Conservation (phyloP, 2,113 vertebrate species). For the Rhombomys opimus region DNA sequence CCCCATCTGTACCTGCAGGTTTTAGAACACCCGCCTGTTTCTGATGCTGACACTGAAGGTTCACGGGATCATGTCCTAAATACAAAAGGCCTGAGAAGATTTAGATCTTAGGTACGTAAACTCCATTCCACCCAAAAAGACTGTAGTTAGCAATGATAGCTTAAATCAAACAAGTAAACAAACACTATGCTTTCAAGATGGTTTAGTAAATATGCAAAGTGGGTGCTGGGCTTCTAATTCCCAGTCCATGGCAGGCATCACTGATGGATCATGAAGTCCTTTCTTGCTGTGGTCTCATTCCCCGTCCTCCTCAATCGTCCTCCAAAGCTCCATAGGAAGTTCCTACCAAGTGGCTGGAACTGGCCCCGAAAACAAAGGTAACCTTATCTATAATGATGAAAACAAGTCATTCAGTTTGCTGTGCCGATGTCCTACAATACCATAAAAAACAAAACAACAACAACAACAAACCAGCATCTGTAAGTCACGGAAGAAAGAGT, state of each 20-base stretch:
- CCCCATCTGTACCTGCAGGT: background rate
- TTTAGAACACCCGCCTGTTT: slow-evolving; percentile 42
- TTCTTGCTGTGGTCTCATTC: background rate
- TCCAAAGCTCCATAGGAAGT: background rate
- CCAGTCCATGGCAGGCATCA: background rate
- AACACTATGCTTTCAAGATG: background rate
- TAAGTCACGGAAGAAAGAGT: background rate
- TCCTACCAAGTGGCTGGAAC: background rate
- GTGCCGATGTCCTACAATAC: background rate
- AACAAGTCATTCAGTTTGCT: background rate
- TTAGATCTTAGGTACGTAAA: slow-evolving; percentile 29
- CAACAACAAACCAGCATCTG: background rate
- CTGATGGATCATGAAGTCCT: background rate
- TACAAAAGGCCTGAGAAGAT: background rate
- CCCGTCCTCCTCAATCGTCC: background rate
- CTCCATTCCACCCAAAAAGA: background rate
- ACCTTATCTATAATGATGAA: background rate
- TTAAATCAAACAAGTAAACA: background rate
- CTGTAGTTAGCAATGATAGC: background rate
- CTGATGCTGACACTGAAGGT: background rate
- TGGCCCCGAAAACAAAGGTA: background rate
- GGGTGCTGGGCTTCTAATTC: background rate
- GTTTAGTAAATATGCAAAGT: background rate
- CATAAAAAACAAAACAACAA: background rate
- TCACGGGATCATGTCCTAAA: background rate